Conservation (phyloP, 2,888 invertebrate genomes). For the Lymantria monacha region DNA sequence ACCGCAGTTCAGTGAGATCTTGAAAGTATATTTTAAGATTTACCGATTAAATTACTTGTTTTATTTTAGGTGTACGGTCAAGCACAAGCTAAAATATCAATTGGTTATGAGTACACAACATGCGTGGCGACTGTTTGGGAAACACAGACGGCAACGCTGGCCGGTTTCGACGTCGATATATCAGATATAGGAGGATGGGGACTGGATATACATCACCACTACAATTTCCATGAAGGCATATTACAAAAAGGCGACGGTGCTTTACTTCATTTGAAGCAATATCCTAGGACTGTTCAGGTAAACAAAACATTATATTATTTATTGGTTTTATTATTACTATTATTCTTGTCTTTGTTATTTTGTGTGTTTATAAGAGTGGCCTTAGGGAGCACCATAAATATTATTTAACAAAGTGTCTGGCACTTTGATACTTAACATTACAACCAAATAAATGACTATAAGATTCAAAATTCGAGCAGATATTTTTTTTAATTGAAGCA, state of each 20-base stretch:
- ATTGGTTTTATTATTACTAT: too few species aligned
- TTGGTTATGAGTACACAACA: conserved; percentile 96
- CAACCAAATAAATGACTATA: too few species aligned
- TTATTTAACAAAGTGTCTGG: too few species aligned
- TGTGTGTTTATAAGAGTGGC: too few species aligned
- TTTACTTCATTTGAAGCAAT: conserved; percentile 95
- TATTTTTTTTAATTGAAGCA: too few species aligned
- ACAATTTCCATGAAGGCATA: conserved; percentile 99
- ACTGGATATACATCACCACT: conserved; percentile 98
- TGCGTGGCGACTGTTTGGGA: conserved; percentile 96
- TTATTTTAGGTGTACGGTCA: conserved; percentile 87
- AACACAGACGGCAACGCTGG: conserved; percentile 94
- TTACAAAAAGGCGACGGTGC: conserved; percentile 99
- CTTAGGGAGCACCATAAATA: too few species aligned
- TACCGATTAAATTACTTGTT: neutral
- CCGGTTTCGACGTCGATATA: conserved; percentile 97
- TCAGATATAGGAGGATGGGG: conserved; percentile 99
- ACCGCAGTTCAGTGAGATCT: too few species aligned
- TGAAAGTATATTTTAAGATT: too few species aligned
- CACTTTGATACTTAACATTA: too few species aligned
- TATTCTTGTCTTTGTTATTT: too few species aligned
- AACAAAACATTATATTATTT: neutral
- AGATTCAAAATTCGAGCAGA: too few species aligned
- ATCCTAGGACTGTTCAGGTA: conserved; percentile 92
- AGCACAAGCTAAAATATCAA: conserved; percentile 92